Base-by-base conservation (phyloP, 2,797 vertebrate species). In the Coregonus ussuriensis region DNA sequence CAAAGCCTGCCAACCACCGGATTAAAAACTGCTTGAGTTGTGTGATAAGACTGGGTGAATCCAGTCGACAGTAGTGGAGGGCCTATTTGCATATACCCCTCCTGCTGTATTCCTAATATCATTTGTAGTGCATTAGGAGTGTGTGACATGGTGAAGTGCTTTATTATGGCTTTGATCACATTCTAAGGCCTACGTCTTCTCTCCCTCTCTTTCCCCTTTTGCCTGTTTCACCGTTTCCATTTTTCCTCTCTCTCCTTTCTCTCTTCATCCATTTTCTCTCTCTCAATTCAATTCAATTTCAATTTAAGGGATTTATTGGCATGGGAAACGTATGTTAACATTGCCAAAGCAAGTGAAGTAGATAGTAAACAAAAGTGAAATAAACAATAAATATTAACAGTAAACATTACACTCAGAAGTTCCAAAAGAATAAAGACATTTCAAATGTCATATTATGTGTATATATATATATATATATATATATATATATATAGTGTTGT, bases 101-200 rank as follows among this genome's bases (percentile, higher is more conserved):
- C 33, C 41, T 72, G 66, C 66, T 76, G 25, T 41, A 76, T 33
- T 52, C 74, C 65, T 68, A 63, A 33, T 76, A 52, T 67, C 16
- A 31, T 77, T 18, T 62, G 35, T 37, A 63, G 37, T 47, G 33
- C 41, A 77, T 14, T 37, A 35, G 4, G 66, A 33, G 33, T 16
- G 14, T 68, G 7, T 16, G 15, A 16, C 4, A 35, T 18, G 15
- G 31, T 68, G 3, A 31, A 15, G 29, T 35, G 11, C 13, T 4
- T 29, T 35, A 6, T 35, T 35, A 33, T 35, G 31, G 67, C 67
- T 41, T 21, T 70, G 33, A 70, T 70, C 33, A 37, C 35, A 18
- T 3, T 15, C 18, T 70, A 18, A 25, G 6, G 11, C 11, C 62
- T 63, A 29, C 21, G 15, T 33, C 15, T 13, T 33, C 29, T 31